Conservation (phyloP, 2,888 invertebrate genomes). For the Laspeyria flexula region DNA sequence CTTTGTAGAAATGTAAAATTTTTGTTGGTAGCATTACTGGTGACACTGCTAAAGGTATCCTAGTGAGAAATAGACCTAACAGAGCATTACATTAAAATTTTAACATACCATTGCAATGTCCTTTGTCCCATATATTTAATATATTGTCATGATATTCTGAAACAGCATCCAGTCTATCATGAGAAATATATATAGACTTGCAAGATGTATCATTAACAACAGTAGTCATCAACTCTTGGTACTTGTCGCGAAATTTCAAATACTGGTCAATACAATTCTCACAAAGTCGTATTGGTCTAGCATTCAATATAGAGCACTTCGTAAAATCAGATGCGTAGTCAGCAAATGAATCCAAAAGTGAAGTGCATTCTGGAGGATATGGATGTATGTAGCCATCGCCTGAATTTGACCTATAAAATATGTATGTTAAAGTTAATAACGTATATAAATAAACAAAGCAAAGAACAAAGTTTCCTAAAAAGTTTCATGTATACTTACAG, state of each 20-base stretch:
- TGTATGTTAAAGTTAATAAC: background rate
- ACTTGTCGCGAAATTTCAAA: conserved; percentile 78
- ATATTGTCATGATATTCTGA: conserved; percentile 85
- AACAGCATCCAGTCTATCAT: conserved; percentile 88
- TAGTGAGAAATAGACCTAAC: too few species aligned
- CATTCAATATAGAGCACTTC: conserved; percentile 85
- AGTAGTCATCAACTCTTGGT: conserved; percentile 76
- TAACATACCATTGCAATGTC: conserved; percentile 87
- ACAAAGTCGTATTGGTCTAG: conserved; percentile 88
- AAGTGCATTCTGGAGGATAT: conserved; percentile 57
- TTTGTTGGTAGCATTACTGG: too few species aligned
- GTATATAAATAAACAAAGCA: background rate
- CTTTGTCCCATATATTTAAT: conserved; percentile 86
- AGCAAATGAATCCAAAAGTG: conserved; percentile 78
- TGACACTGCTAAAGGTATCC: too few species aligned
- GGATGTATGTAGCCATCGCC: conserved; percentile 38
- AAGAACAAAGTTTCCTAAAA: background rate
- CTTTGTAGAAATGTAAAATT: too few species aligned
- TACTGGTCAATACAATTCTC: conserved; percentile 85
- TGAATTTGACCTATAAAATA: conserved; percentile 48
- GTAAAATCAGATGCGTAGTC: conserved; percentile 85
- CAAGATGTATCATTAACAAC: conserved; percentile 85
- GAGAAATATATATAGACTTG: conserved; percentile 84
- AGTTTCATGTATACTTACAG: conserved; percentile 9
- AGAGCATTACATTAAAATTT: too few species aligned